Evolutionary conservation across 2,113 vertebrate genomes (phyloP).

Genomic region (Lophura nycthemera): DNA sequence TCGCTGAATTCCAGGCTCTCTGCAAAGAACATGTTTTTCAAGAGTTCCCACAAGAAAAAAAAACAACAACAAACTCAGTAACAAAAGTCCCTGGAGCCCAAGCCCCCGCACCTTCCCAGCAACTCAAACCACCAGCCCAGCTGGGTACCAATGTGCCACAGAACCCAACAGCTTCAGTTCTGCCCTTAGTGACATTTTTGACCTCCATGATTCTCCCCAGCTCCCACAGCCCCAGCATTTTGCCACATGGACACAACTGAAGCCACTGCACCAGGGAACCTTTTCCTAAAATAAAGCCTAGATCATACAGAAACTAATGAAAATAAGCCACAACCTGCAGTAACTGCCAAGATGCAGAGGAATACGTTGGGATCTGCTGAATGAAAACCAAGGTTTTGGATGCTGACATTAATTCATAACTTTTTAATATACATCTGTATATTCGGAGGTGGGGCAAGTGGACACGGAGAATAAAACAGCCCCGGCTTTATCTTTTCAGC

Average conservation of each 20-base stretch:
- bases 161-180: neutral
- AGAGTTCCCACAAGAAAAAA: conserved; percentile 11
- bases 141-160: neutral
- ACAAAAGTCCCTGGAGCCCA: neutral
- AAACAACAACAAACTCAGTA: neutral
- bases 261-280: neutral
- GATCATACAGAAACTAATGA: neutral
- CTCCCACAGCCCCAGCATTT: neutral
- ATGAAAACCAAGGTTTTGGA: neutral
- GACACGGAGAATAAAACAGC: neutral
- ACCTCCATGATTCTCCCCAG: neutral
- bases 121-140: neutral
- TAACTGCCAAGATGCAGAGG: neutral
- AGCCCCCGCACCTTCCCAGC: neutral
- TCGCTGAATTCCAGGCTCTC: neutral
- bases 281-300: neutral
- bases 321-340: neutral
- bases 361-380: neutral
- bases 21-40: neutral
- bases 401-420: neutral
- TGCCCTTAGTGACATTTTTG: neutral
- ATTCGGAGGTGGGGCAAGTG: neutral
- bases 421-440: neutral
- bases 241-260: neutral
- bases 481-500: neutral